Conservation (phyloP, 2,888 invertebrate genomes). For the Abrostola triplasia region DNA sequence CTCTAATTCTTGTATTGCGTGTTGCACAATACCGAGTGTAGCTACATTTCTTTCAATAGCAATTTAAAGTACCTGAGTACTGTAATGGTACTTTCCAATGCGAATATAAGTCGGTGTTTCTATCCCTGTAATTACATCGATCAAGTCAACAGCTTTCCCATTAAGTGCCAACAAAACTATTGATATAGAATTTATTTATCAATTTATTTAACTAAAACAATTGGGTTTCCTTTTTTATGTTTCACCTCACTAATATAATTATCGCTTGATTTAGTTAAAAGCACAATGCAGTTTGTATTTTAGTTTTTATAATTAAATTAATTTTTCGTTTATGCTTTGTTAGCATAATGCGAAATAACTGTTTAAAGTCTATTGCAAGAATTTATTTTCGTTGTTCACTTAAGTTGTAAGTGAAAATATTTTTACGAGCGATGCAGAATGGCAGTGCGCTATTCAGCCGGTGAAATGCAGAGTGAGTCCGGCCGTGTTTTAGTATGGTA, state of each 20-base stretch:
- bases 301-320: too few relatives aligned
- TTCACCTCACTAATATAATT: too few relatives aligned
- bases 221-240: too few relatives aligned
- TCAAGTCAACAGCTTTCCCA: too few relatives aligned
- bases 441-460: constrained; percentile 23
- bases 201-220: too few relatives aligned
- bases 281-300: too few relatives aligned
- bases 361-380: constrained; percentile 18
- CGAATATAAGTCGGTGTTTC: neutral
- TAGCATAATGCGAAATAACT: constrained; percentile 23
- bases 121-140: too few relatives aligned
- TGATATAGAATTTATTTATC: too few relatives aligned
- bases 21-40: neutral
- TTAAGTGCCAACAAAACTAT: too few relatives aligned
- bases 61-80: neutral
- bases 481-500: constrained; percentile 17
- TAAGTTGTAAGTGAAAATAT: constrained; percentile 34
- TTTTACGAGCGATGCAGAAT: constrained; percentile 42
- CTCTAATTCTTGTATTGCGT: constrained; percentile 1
- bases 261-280: too few relatives aligned
- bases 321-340: too few relatives aligned
- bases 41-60: neutral
- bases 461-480: constrained; percentile 14
- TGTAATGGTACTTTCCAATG: neutral
- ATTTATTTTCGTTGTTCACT: constrained; percentile 41